Conservation (phyloP, 2,797 vertebrate species). For the Hippoglossus hippoglossus region DNA sequence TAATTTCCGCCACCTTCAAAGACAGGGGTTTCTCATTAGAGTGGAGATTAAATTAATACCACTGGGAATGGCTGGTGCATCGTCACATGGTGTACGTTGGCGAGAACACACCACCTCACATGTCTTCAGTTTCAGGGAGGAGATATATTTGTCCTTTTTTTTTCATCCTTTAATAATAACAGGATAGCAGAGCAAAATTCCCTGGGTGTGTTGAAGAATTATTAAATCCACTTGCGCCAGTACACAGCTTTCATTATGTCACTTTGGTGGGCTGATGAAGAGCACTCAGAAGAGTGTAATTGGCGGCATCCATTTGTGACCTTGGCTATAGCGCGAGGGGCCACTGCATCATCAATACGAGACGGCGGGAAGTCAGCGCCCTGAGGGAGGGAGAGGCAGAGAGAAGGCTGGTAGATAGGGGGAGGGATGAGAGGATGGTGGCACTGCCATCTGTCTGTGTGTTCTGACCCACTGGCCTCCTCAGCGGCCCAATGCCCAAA, state of each 20-base stretch:
- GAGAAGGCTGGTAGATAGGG: slow-evolving; percentile 18
- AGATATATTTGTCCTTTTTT: slow-evolving; percentile 49
- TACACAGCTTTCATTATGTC: slow-evolving; percentile 66
- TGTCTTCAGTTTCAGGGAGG: slow-evolving; percentile 31
- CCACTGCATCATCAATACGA: slow-evolving; percentile 53
- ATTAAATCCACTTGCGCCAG: slow-evolving; percentile 65
- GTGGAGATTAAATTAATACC: slow-evolving; percentile 73
- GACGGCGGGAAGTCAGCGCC: slow-evolving; percentile 50
- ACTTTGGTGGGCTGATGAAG: slow-evolving; percentile 54
- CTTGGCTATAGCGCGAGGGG: slow-evolving; percentile 59
- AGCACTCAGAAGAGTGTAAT: slow-evolving; percentile 59
- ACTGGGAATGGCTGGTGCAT: slow-evolving; percentile 50
- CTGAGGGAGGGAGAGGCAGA: slow-evolving; percentile 37
- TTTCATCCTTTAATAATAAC: slow-evolving; percentile 65
- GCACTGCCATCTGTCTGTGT: slow-evolving; percentile 82
- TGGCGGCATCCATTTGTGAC: slow-evolving; percentile 76
- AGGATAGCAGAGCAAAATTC: slow-evolving; percentile 57
- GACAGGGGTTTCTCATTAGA: slow-evolving; percentile 68
- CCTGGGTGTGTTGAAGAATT: slow-evolving; percentile 45
- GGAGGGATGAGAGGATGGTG: slow-evolving; percentile 52
- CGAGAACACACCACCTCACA: slow-evolving; percentile 37
- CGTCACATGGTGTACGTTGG: slow-evolving; percentile 44
- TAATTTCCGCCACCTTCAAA: slow-evolving; percentile 68
- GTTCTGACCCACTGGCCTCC: slow-evolving; percentile 82
- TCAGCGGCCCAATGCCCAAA: slow-evolving; percentile 72